Evolutionary conservation across 37 sponge, comb jelly and placozoan species (phyloP).

Genomic region (Tethya wilhelma): DNA sequence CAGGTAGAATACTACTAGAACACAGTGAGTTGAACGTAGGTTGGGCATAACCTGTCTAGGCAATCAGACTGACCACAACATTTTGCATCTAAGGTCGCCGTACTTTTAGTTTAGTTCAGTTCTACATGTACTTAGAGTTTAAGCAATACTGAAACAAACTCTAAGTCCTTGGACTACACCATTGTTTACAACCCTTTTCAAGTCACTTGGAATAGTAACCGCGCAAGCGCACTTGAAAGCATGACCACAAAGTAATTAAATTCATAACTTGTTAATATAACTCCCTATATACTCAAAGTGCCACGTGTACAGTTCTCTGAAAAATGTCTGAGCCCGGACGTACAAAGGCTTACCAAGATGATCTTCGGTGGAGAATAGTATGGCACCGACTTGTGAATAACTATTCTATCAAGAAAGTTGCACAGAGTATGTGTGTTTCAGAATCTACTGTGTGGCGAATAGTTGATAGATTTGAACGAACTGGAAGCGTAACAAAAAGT

Average conservation of each 20-base stretch:
- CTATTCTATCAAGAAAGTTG: not conserved
- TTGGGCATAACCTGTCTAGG: too few relatives aligned
- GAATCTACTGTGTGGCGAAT: constrained; percentile 7
- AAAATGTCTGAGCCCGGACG: not conserved
- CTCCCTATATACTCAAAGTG: not conserved
- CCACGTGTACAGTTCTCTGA: not conserved
- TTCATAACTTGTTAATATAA: not conserved
- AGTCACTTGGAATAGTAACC: too few relatives aligned
- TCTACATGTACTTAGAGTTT: too few relatives aligned
- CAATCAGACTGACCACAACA: too few relatives aligned
- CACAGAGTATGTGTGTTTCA: not conserved
- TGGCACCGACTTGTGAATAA: not conserved
- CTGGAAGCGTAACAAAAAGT: not conserved
- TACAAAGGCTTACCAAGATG: not conserved
- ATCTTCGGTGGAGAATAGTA: not conserved
- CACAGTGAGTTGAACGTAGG: too few relatives aligned
- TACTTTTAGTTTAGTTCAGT: too few relatives aligned
- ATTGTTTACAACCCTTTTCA: not conserved
- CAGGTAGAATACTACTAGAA: too few relatives aligned
- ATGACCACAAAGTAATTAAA: too few relatives aligned
- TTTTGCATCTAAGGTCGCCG: too few relatives aligned
- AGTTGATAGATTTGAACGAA: constrained; percentile 13
- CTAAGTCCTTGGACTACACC: not conserved
- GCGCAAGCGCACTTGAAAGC: too few relatives aligned
- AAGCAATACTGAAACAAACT: too few relatives aligned